Evolutionary conservation across 2,113 vertebrate species (phyloP), one percentile per base, ranked within the genome.

Genomic region (Propithecus coquereli): DNA sequence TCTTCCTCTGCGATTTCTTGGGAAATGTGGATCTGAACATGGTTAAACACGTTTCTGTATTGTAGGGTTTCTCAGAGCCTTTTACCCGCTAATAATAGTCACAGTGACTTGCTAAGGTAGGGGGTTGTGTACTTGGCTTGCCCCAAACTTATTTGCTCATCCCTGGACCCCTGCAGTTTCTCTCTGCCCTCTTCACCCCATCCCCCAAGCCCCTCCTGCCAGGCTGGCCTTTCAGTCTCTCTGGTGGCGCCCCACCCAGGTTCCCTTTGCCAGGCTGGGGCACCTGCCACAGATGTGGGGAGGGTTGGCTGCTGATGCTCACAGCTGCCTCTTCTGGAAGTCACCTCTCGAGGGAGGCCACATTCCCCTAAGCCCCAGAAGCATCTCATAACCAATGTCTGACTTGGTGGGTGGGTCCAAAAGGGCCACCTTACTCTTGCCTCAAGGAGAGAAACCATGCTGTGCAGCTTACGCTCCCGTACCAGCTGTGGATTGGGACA

Each of bases 11-110:
- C 43, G 37, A 61, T 54, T 63, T 91, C 66, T 77, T n/a, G 37
- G 57, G 20, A 77, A 80, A n/a, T 45, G 70, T 81, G n/a, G 16
- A 37, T 93, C 63, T 90, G 91, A 90, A 43, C 73, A 87, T n/a
- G 2, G 6, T 34, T 68, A 63, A 74, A 14, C 6, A 6, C 6
- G 47, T 34, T 30, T 87, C 74, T 40, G 1, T 4, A 6, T 16
- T 52, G 16, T 20, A 84, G 43, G 57, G n/a, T 90, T 66, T 80
- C 85, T 94, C 17, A 81, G 81, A 87, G 90, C 37, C 25, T 57
- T 71, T n/a, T 1, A 20, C 27, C 8, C 45, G 54, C 18, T 73
- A 61, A 30, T 43, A 63, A 70, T 37, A 59, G n/a, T 17, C 50
- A 68, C 59, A 32, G 47, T 20, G 32, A 90, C 61, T 89, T 65